Base-by-base conservation (phyloP, 2,888 invertebrate species). In the Acronicta leporina region DNA sequence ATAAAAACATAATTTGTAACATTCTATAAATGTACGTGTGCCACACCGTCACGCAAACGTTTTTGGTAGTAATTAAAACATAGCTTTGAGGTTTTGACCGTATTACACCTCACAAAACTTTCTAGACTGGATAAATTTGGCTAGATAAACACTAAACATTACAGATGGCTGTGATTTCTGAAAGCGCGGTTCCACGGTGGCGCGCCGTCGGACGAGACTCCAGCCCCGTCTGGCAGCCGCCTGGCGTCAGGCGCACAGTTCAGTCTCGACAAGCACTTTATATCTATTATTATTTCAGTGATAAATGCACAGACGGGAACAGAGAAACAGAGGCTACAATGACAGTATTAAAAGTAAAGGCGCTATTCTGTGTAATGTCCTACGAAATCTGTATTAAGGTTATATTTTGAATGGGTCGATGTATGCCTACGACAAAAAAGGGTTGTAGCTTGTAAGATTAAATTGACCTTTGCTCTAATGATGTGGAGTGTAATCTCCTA, bases 181-280 rank as follows among this genome's bases (percentile, higher is more conserved):
- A 30, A 48, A 10, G 46, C 27, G 56, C 15, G 27, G 8, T 30
- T 13, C 43, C 16, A 30, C 46, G 38, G 13, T 15, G 61, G 52
- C 67, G 58, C 55, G 67, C 46, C 61, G 59, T 6, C 41, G 43
- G 52, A 42, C 54, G 51, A 59, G 71, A 45, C 58, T 46, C 60
- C 50, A 54, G 40, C 40, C 57, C 60, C 74, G 76, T 49, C 76
- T 63, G 54, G 27, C 45, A 64, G 74, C 72, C 76, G 76, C 76
- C 76, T 53, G 20, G 16, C 52, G 30, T 57, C 76, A 56, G 20
- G 13, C 52, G 25, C 60, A 15, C 53, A 53, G 43, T 60, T 51
- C 15, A 58, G 71, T 72, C 71, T 64, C 55, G 63, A 50, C 63
- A 38, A 51, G 44, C 57, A 64, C 66, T 73, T 63, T 69, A 66